These are phyloP conservation scores for Cyrtonyx montezumae DNA, from an alignment of 2,113 vertebrate species.

Conservation along the genomic window DNA sequence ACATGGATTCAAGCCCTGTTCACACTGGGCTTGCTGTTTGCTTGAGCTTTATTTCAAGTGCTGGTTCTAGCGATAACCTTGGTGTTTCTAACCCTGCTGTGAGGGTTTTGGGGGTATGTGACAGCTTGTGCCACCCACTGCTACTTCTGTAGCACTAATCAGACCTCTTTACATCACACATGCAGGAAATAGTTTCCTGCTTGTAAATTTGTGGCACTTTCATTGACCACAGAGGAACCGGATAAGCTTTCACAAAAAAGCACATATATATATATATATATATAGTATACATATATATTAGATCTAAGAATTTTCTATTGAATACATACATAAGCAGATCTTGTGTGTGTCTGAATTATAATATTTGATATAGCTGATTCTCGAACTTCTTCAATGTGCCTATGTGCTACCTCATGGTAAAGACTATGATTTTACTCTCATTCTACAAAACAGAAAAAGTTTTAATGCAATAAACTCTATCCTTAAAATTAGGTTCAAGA, in stretches of 20 bases:
- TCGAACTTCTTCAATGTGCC: background rate
- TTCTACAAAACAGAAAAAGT: background rate
- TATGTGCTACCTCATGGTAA: fast-evolving
- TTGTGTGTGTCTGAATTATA: fast-evolving
- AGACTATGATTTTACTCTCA: background rate
- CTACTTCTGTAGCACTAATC: background rate
- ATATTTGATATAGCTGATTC: background rate
- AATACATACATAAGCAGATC: fast-evolving
- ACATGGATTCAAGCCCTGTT: background rate
- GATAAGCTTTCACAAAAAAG: too few species aligned
- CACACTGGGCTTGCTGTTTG: background rate
- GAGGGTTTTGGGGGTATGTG: background rate
- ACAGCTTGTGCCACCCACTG: background rate
- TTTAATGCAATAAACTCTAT: background rate
- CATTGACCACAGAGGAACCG: background rate
- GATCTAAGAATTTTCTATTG: background rate
- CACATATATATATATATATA: background rate
- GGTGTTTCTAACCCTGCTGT: background rate
- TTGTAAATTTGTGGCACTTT: background rate
- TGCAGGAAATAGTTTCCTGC: background rate
- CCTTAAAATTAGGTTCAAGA: background rate
- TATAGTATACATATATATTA: background rate
- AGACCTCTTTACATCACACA: background rate
- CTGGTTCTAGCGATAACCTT: background rate
- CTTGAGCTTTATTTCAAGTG: background rate